A percentile compares a stretch with the other conserved stretches of the same genome.
These are phyloP conservation scores for Drosophila kurseongensis DNA, from an alignment of 1,140 invertebrate genomes.

Conservation along the genomic window DNA sequence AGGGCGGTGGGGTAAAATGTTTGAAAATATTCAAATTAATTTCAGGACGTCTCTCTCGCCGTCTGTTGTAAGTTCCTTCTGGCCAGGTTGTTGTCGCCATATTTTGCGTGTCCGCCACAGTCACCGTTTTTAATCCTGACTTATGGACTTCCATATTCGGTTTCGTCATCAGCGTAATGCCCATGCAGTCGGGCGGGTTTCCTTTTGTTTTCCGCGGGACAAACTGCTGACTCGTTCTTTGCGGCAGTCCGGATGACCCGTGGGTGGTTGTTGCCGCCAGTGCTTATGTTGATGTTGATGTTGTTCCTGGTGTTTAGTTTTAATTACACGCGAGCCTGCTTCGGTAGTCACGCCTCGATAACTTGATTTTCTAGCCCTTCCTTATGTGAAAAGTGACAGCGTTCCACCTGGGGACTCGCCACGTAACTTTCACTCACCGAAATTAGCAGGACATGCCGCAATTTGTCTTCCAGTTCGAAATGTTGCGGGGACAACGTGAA, in stretches of 20 bases:
- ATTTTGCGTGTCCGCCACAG: conserved; percentile 58
- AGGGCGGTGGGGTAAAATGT: conserved; percentile 33
- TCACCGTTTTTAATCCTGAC: conserved; percentile 74
- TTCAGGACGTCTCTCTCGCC: conserved; percentile 39
- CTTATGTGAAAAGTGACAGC: conserved; percentile 34
- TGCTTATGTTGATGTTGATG: conserved; percentile 16
- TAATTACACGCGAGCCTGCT: conserved; percentile 75
- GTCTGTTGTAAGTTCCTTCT: conserved; percentile 38
- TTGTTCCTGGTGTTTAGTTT: conserved; percentile 69
- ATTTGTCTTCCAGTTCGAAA: conserved; percentile 27
- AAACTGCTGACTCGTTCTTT: conserved; percentile 64
- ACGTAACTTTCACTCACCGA: conserved; percentile 36
- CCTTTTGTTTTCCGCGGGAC: conserved; percentile 33
- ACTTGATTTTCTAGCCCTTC: conserved; percentile 45
- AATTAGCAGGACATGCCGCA: conserved; percentile 36
- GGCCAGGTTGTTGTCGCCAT: conserved; percentile 60
- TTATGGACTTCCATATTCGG: conserved; percentile 65
- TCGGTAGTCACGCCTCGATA: conserved; percentile 52
- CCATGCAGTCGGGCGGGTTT: conserved; percentile 23
- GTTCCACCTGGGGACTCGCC: conserved; percentile 13
- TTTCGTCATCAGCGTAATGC: conserved; percentile 66
- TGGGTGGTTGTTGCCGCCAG: conserved; percentile 1
- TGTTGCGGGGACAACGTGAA: conserved; percentile 30
- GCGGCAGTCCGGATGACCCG: conserved; percentile 17
- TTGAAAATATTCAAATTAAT: conserved; percentile 79